Evolutionary conservation across 1,140 invertebrate species (phyloP), one percentile per base, ranked within the genome.

Genomic region (Drosophila dunni): DNA sequence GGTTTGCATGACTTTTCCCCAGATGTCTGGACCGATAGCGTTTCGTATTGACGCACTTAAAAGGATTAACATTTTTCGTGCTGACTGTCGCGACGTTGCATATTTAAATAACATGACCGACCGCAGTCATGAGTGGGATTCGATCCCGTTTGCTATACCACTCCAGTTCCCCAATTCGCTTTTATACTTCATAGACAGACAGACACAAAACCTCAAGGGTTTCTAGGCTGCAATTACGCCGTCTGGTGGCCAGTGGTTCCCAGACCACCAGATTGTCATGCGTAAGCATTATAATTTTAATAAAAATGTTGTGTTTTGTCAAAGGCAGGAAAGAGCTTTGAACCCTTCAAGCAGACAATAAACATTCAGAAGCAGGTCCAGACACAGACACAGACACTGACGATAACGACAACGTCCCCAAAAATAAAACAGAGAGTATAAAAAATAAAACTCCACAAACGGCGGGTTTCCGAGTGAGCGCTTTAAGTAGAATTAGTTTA

Each of bases 221-320:
- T 48, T 54, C 15, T 36, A 20, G 53, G 24, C 17, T 71, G 77
- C 74, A 79, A 72, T 66, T 76, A 75, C 53, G 69, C 54, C 64
- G 58, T 34, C 54, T 67, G 74, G 51, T 58, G 56, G n/a, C 64
- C 72, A 64, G 34, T 75, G 70, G n/a, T 10, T 13, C 62, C 15
- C 67, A 34, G 17, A 15, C 63, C 33, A 9, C 48, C 40, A 29
- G 42, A 45, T 64, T 54, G 1, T 17, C 64, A 60, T 79, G 81
- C 62, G 60, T 80, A 66, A 68, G 78, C 74, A 88, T 77, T 86
- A 65, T 86, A 78, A 88, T 88, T 88, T 86, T 86, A 86, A 79
- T 86, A 86, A 77, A 88, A 86, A 85, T 84, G 57, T 68, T 63
- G 56, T 72, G 63, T 53, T 75, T 63, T 81, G 75, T 67, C 81